phyloP scores from a whole-genome alignment of 2,888 invertebrate species.

The Pheosia tremula region DNA sequence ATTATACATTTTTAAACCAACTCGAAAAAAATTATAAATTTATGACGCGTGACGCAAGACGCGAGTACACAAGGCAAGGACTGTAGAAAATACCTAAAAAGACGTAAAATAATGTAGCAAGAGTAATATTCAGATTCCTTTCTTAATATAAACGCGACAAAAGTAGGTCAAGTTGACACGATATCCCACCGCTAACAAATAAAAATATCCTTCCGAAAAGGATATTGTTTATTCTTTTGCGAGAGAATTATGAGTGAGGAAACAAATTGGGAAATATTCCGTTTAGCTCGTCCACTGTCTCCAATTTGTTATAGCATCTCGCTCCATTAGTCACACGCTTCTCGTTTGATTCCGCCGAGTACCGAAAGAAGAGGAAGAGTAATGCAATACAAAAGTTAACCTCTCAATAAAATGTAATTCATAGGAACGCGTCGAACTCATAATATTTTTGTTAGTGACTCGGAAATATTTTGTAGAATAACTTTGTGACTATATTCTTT shows the following conservation, averaged over 20 bases:
- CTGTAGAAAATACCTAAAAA: background rate
- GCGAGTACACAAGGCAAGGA: too few species aligned
- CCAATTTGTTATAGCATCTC: slow-evolving; percentile 57
- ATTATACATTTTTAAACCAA: background rate
- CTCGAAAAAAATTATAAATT: background rate
- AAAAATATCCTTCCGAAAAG: slow-evolving; percentile 38
- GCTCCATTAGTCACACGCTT: slow-evolving; percentile 56
- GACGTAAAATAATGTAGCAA: background rate
- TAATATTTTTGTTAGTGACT: slow-evolving; percentile 14
- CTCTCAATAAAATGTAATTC: slow-evolving; percentile 18
- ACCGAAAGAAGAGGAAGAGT: slow-evolving; percentile 20
- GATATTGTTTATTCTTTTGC: slow-evolving; percentile 53
- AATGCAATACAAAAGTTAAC: slow-evolving; percentile 21
- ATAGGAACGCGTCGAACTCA: slow-evolving; percentile 8
- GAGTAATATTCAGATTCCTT: background rate
- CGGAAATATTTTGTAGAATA: slow-evolving; percentile 9
- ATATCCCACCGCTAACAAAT: slow-evolving; percentile 15
- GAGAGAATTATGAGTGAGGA: slow-evolving; percentile 48
- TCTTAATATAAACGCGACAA: slow-evolving; percentile 19
- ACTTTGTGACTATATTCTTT: slow-evolving; percentile 16
- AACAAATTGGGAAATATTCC: slow-evolving; percentile 60
- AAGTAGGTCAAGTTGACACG: slow-evolving; percentile 46
- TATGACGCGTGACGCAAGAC: too few species aligned
- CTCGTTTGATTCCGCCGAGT: slow-evolving; percentile 34
- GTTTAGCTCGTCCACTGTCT: slow-evolving; percentile 53